Evolutionary conservation across 2,888 invertebrate genomes (phyloP), one percentile per base, ranked within the genome.

Genomic region (Hirtodrosophila cameraria): DNA sequence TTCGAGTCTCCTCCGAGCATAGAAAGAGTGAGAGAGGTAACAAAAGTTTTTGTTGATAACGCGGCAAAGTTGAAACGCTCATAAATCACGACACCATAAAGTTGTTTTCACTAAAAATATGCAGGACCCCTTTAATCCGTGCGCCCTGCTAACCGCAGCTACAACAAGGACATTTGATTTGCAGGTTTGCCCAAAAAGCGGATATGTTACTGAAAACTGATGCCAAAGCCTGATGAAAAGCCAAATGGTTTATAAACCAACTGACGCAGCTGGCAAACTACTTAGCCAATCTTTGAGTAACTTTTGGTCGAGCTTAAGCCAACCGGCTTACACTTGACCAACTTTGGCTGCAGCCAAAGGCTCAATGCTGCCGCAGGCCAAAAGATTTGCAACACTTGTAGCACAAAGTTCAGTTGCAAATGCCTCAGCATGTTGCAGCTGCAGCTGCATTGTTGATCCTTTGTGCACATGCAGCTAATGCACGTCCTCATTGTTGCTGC

Each of bases 11-110:
- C 16, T 53, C 48, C 48, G 39, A 27, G 42, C 18, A 30, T 52
- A 46, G n/a, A n/a, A n/a, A n/a, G n/a, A n/a, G n/a, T n/a, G n/a
- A n/a, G n/a, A n/a, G 55, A 61, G 75, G 57, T 69, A 75, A 57
- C 69, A 64, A 86, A 82, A 86, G 70, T 86, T 75, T 82, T 73
- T 66, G 74, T 84, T 73, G 82, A 82, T 82, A 82, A 70, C 85
- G 86, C 81, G 75, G 66, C 69, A 84, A 86, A 82, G 82, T 82
- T 86, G 75, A 73, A 82, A 80, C 60, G 81, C 70, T 81, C 86
- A 82, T 82, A 82, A 82, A 82, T 82, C 82, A 82, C 86, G 77
- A 86, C 82, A 82, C 84, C 78, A 75, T 69, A 77, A 80, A 82
- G 53, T 86, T 84, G 68, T 77, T 77, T 76, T 68, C 77, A 64